These are phyloP conservation scores for Leptopilina syphax DNA, from an alignment of 2,888 invertebrate species.

Conservation along the genomic window DNA sequence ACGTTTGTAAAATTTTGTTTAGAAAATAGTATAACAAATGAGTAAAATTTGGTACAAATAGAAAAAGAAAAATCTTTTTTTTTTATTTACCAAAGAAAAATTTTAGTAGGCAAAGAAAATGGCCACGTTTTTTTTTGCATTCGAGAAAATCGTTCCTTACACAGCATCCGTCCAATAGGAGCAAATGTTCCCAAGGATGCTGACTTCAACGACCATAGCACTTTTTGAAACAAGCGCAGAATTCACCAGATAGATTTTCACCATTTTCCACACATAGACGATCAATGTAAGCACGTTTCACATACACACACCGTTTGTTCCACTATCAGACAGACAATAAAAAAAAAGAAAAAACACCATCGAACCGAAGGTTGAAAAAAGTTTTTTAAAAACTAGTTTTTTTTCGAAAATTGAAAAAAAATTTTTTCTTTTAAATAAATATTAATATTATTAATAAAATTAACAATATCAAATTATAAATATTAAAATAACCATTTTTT, in stretches of 20 bases:
- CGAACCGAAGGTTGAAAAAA: not conserved
- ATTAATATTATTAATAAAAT: no score
- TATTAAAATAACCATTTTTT: no score
- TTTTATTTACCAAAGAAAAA: no score
- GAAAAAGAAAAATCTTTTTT: no score
- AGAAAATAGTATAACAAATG: no score
- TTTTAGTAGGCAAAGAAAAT: not conserved
- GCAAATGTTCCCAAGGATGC: conserved; percentile 2
- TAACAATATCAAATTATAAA: no score
- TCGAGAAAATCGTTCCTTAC: not conserved
- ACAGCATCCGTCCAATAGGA: not conserved
- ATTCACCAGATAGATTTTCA: conserved; percentile 5
- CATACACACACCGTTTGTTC: not conserved
- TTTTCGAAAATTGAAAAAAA: no score
- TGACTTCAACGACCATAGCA: conserved; percentile 19
- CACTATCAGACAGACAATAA: not conserved
- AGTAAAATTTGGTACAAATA: no score
- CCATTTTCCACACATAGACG: no score
- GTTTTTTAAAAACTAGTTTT: not conserved
- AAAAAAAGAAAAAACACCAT: not conserved
- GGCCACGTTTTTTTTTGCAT: not conserved
- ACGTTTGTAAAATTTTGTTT: no score
- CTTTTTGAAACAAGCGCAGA: conserved; percentile 27
- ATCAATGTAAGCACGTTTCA: conserved; percentile 25
- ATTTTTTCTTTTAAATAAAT: not conserved